phyloP scores from a whole-genome alignment of 1,140 invertebrate species.

The Sycophaga agraensis region DNA sequence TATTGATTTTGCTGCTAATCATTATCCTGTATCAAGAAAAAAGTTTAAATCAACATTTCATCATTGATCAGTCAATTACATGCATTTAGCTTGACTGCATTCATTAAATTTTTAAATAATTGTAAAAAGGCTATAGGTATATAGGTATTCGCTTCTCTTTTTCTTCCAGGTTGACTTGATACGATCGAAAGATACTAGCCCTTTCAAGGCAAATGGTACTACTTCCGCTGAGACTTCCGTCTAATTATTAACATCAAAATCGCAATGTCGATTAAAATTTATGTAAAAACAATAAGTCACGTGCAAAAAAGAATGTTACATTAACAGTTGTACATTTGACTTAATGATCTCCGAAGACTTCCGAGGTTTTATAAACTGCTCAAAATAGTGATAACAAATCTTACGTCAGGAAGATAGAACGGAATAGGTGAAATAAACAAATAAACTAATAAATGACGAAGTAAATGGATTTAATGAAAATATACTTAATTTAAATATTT shows the following conservation, averaged over 20 bases:
- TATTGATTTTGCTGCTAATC: background rate
- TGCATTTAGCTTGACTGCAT: background rate
- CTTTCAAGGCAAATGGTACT: constrained; percentile 50
- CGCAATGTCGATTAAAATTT: constrained; percentile 18
- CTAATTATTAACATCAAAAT: constrained; percentile 35
- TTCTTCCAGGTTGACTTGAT: constrained; percentile 51
- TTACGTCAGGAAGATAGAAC: constrained; percentile 7
- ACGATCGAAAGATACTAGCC: constrained; percentile 50
- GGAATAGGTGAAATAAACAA: background rate
- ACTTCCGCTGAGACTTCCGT: constrained; percentile 53
- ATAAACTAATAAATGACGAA: no score
- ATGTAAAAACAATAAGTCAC: constrained; percentile 15
- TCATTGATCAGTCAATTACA: background rate
- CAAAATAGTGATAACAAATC: background rate
- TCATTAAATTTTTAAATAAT: background rate
- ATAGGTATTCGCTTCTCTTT: constrained; percentile 27
- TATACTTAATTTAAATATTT: no score
- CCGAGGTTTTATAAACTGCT: constrained; percentile 14
- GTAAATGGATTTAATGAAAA: no score
- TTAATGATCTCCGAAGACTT: constrained; percentile 23
- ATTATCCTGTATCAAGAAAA: background rate
- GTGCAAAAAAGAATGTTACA: constrained; percentile 14
- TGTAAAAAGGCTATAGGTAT: constrained; percentile 2
- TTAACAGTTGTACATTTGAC: background rate
- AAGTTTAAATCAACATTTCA: background rate